A percentile compares a stretch with the other conserved stretches of the same genome.
phyloP scores from a whole-genome alignment of 1,140 invertebrate species.

The Ceratosolen fusciceps region DNA sequence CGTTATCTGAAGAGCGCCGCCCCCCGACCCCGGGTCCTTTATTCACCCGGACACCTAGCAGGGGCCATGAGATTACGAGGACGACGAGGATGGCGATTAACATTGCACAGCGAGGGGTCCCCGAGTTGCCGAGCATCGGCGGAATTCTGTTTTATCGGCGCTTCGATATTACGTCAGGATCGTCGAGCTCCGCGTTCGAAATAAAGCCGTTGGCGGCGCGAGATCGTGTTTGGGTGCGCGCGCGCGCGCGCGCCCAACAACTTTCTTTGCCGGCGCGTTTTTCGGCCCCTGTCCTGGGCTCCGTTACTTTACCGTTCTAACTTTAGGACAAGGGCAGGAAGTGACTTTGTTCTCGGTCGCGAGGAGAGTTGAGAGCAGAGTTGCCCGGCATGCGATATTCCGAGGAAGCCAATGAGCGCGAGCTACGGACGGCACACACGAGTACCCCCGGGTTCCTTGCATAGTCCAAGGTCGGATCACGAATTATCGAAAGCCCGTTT shows the following conservation, averaged over 20 bases:
- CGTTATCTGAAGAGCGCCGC: slow-evolving; percentile 31
- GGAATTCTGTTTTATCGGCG: slow-evolving; percentile 13
- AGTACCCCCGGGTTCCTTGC: too few species aligned
- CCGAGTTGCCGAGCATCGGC: background rate
- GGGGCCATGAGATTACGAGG: too few species aligned
- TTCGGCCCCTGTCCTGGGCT: background rate
- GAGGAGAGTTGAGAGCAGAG: too few species aligned
- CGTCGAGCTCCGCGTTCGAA: background rate
- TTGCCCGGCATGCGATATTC: too few species aligned
- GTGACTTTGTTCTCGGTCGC: background rate
- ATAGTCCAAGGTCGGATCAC: too few species aligned
- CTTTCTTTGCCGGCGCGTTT: background rate
- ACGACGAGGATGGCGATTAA: background rate
- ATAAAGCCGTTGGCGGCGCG: background rate
- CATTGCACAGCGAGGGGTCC: too few species aligned
- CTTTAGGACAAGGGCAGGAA: background rate
- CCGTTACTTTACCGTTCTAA: background rate
- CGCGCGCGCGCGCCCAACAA: too few species aligned
- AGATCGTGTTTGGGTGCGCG: background rate
- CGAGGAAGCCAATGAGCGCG: too few species aligned
- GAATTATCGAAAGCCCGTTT: too few species aligned
- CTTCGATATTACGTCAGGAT: background rate
- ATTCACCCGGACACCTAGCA: background rate
- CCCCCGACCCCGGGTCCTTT: background rate
- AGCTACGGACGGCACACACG: too few species aligned